Percentiles rank a stretch among this genome's conserved stretches.
Evolutionary conservation across 2,113 vertebrate species (phyloP).

Genomic region (Trogon surrucura): DNA sequence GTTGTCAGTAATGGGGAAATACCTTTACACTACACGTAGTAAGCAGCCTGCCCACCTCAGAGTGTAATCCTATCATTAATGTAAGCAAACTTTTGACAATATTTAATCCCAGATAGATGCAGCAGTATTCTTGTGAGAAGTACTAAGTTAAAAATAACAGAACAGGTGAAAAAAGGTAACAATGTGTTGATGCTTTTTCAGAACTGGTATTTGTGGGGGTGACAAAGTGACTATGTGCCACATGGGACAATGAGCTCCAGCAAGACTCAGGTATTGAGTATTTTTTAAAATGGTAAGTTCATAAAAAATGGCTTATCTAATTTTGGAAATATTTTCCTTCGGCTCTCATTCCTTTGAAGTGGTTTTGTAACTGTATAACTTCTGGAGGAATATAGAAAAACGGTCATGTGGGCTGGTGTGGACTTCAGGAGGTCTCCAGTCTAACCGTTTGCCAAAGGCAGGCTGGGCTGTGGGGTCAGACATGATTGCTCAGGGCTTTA

Average conservation of each 20-base stretch:
- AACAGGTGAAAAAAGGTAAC: neutral
- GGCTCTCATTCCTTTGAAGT: neutral
- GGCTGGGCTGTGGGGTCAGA: neutral
- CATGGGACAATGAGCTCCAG: neutral
- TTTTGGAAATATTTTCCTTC: neutral
- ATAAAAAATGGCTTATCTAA: neutral
- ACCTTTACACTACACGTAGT: neutral
- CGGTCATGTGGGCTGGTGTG: neutral
- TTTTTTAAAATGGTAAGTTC: neutral
- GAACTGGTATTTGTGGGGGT: neutral
- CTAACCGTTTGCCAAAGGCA: neutral
- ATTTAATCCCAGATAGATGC: neutral
- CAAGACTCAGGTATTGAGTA: neutral
- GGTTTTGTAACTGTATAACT: neutral
- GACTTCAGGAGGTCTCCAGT: neutral
- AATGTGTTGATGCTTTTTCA: neutral
- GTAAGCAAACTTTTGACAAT: neutral
- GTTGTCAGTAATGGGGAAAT: neutral
- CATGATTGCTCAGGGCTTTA: neutral
- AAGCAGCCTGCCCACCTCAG: neutral
- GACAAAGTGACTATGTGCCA: neutral
- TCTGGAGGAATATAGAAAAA: neutral
- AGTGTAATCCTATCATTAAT: neutral
- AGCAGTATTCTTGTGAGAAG: neutral
- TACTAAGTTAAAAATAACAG: neutral